Base-by-base conservation (phyloP, 1,140 invertebrate genomes). In the Babylonia areolata region DNA sequence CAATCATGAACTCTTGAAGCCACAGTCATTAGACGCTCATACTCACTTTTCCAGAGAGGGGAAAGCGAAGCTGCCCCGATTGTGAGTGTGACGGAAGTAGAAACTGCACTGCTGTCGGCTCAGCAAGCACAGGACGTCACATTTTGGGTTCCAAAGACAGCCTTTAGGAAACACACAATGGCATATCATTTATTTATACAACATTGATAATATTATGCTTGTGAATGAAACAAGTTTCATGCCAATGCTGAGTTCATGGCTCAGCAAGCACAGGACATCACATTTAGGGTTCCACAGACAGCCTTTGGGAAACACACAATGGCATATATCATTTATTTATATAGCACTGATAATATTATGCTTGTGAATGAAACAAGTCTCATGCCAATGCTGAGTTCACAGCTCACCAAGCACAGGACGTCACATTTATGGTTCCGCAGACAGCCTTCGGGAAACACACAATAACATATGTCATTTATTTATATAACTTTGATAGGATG, bases 211-310 rank as follows among this genome's bases (percentile, higher is more conserved):
- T 12, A 46, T 46, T 46, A 15, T 46, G 15, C 42, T 15, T 46
- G 5, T 46, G 42, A 46, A 46, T 46, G 42, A 46, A 46, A 46
- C 42, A 46, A n/a, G n/a, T n/a, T n/a, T n/a, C n/a, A n/a, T n/a
- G n/a, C n/a, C n/a, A n/a, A n/a, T n/a, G n/a, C n/a, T n/a, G n/a
- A n/a, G n/a, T n/a, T n/a, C n/a, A n/a, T n/a, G 87, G 71, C 89
- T 90, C n/a, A 92, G 69, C 39, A 91, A 58, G 87, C 91, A 92
- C n/a, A 92, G 83, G 64, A 92, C 87, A 58, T 91, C 91, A 75
- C 84, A 85, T 23, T 64, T 37, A 28, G 91, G 91, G 78, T 92
- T 91, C 91, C 91, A 92, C n/a, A 91, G 75, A 86, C 89, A 90
- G 75, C 91, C 91, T 92, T 37, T 15, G 17, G 40, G 75, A 78